Evolutionary conservation across 2,797 vertebrate genomes (phyloP), one percentile per base, ranked within the genome.

Genomic region (Enteromius fasciolatus): DNA sequence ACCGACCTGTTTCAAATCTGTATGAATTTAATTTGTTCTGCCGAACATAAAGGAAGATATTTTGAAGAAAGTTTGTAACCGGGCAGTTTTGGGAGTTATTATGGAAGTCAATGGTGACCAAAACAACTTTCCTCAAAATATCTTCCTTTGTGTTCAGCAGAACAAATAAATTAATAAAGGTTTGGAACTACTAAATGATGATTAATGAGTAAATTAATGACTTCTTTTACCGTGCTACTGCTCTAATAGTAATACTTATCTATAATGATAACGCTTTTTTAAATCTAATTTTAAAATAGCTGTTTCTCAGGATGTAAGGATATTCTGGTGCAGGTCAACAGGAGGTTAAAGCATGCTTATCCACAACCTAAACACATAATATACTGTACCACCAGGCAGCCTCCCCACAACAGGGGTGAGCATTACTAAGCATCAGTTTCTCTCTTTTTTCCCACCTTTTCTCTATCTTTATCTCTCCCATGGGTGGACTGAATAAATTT

Each of bases 401-500:
- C 25, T 28, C 12, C 52, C 28, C 89, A 90, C 67, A 80, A 86
- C 82, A 76, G 82, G 87, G 87, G 87, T 59, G 14, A 73, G 59
- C 84, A 86, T 88, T 89, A 25, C 59, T 4, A 63, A 63, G 59
- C 59, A 63, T 28, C 14, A 15, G 14, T 61, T 61, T 28, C 14
- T 63, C 66, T 52, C 14, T 52, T n/a, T 39, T 8, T 33, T 33
- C 20, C 23, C 54, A 48, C 10, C 10, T 46, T 33, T 41, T 83
- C n/a, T 46, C 44, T 14, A 7, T 77, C 23, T 57, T 83, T 70
- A 72, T 83, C 15, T 86, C 52, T 79, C 69, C 39, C 76, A 78
- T 76, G 83, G 83, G 70, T 78, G 87, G 84, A 88, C 83, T 80
- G 86, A 89, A 93, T 92, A 89, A 89, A 92, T 93, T 92, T 92